Evolutionary conservation across 64 coral and sea anemone species (phyloP), one percentile per base, ranked within the genome.

Genomic region (Pachyseris speciosa): DNA sequence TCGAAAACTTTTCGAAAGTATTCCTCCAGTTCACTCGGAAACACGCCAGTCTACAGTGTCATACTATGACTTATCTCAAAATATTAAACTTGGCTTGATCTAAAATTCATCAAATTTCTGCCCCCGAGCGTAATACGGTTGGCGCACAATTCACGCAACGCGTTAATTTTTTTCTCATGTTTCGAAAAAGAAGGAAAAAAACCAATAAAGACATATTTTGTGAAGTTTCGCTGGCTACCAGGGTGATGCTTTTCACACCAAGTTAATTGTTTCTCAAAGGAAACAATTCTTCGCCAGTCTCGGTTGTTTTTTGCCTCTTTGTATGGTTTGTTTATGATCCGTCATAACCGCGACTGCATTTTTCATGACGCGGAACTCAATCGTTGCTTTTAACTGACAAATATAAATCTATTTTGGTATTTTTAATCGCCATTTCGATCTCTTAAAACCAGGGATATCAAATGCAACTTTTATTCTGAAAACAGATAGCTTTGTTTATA

Each of bases 341-440:
- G 77, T 81, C 55, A 81, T 37, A 61, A 63, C 77, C 77, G 77
- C 51, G 77, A 40, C 77, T 34, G 52, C 51, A 61, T 81, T 53
- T 81, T 81, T 81, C 51, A 81, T 81, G 77, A 81, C 77, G 63
- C 77, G 51, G 53, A 57, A 81, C 77, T 63, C 53, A 81, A 61
- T 61, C 77, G 53, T 33, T n/a, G 8, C 53, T 81, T 63, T 9
- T 11, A 61, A 20, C 16, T 81, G 52, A 61, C 77, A 61, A 81
- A 81, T 61, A 81, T 22, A 25, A 81, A 81, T 40, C 51, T 61
- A 61, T 41, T 81, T n/a, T 81, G 53, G 34, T 61, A 61, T 61
- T 61, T n/a, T 60, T 39, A 81, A 81, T 81, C 51, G 77, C 77
- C 9, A n/a, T 38, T 81, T 61, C 32, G 77, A 59, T 81, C 77